These are phyloP conservation scores for Diarsia brunnea DNA, from an alignment of 2,888 invertebrate genomes.

Conservation along the genomic window DNA sequence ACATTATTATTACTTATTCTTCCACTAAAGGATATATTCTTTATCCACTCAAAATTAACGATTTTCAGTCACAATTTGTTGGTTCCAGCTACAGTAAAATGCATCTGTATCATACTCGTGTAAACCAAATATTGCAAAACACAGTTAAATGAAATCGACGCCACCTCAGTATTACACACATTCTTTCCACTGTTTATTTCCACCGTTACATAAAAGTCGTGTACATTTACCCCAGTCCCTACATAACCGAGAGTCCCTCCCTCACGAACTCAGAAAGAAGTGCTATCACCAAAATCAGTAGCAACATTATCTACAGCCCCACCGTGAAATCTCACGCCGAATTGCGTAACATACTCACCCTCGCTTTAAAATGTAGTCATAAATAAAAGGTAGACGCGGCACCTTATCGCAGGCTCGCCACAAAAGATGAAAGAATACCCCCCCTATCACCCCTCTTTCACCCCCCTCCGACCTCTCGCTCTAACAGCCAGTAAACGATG, in stretches of 20 bases:
- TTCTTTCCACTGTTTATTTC: conserved; percentile 9
- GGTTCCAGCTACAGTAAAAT: background rate
- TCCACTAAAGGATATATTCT: background rate
- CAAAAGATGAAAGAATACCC: conserved; percentile 88
- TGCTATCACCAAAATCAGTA: conserved; percentile 68
- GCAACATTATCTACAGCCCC: conserved; percentile 68
- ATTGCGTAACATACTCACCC: conserved; percentile 86
- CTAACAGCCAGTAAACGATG: conserved; percentile 82
- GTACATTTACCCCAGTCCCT: conserved; percentile 32
- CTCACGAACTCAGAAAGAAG: conserved; percentile 68
- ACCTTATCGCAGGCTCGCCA: conserved; percentile 84
- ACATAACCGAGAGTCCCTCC: conserved; percentile 52
- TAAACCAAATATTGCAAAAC: background rate
- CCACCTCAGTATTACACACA: background rate
- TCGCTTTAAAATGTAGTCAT: conserved; percentile 89
- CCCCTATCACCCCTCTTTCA: conserved; percentile 62
- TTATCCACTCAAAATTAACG: background rate
- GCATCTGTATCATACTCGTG: background rate
- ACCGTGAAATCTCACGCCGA: conserved; percentile 77
- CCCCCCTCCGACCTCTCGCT: conserved; percentile 69
- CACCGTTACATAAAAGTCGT: conserved; percentile 30
- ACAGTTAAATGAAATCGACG: conserved; percentile 13
- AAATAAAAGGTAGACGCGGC: conserved; percentile 88
- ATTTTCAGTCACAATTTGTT: background rate
- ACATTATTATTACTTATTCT: background rate